A percentile compares a stretch with the other conserved stretches of the same genome.
Evolutionary conservation across 2,797 vertebrate genomes (phyloP).

Genomic region (Girardinus metallicus): DNA sequence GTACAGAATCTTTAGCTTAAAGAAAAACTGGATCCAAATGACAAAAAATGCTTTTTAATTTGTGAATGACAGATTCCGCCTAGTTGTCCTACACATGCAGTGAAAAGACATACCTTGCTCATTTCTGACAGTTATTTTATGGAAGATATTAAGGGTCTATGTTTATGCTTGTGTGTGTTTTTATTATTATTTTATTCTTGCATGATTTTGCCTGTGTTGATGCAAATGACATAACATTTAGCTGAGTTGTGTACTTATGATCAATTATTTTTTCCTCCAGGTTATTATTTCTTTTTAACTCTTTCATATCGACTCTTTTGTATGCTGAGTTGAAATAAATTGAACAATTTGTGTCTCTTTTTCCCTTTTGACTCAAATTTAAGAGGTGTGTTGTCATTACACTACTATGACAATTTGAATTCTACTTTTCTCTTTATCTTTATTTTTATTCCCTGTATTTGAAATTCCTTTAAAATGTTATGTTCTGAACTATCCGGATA

Average conservation of each 20-base stretch:
- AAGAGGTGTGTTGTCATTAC: neutral
- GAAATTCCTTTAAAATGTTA: neutral
- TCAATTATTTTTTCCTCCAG: neutral
- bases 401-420: neutral
- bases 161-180: neutral
- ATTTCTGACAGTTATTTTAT: neutral
- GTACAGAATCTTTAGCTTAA: neutral
- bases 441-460: neutral
- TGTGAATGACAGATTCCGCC: neutral
- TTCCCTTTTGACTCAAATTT: neutral
- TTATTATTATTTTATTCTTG: neutral
- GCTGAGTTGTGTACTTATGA: neutral
- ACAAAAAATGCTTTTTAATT: neutral
- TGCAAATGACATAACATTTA: neutral
- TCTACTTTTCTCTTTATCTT: neutral
- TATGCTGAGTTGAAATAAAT: neutral
- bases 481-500: neutral
- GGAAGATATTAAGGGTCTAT: neutral
- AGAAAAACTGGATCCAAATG: neutral
- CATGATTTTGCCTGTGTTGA: neutral
- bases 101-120: neutral
- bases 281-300: neutral
- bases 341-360: neutral
- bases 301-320: neutral
- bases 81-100: neutral